Evolutionary conservation across 2,797 vertebrate genomes (phyloP).

Genomic region (Cercopithecus diana): DNA sequence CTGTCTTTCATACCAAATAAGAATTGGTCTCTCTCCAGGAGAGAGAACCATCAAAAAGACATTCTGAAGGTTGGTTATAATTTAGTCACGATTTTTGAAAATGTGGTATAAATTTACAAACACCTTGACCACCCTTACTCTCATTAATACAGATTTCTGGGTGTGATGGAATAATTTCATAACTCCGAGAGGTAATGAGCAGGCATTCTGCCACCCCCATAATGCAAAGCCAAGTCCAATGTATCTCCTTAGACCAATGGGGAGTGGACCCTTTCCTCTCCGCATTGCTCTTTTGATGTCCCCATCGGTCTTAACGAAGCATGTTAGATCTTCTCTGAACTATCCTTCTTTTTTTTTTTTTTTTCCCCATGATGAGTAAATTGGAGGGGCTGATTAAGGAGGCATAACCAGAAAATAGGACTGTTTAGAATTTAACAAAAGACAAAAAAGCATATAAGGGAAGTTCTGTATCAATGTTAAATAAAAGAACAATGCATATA

Average conservation of each 20-base stretch:
- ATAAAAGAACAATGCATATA: background rate
- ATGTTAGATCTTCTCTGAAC: background rate
- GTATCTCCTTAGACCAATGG: background rate
- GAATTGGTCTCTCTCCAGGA: background rate
- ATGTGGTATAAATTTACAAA: constrained; percentile 16
- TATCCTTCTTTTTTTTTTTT: background rate
- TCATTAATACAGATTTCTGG: background rate
- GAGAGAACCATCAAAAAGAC: background rate
- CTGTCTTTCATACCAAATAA: constrained; percentile 1
- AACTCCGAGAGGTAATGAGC: background rate
- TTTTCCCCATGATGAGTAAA: background rate
- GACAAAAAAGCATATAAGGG: background rate
- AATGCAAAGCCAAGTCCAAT: background rate
- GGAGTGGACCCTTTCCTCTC: background rate
- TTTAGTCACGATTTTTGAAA: background rate
- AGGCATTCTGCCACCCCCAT: background rate
- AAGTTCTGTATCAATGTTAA: background rate
- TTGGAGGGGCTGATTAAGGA: background rate
- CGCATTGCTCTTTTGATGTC: background rate
- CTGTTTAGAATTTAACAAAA: background rate
- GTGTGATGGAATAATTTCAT: background rate
- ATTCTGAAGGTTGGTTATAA: background rate
- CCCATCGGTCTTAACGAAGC: background rate
- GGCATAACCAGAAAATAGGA: background rate
- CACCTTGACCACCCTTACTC: background rate